phyloP scores from a whole-genome alignment of 1,140 invertebrate species.

The Drosophila ohnishii region DNA sequence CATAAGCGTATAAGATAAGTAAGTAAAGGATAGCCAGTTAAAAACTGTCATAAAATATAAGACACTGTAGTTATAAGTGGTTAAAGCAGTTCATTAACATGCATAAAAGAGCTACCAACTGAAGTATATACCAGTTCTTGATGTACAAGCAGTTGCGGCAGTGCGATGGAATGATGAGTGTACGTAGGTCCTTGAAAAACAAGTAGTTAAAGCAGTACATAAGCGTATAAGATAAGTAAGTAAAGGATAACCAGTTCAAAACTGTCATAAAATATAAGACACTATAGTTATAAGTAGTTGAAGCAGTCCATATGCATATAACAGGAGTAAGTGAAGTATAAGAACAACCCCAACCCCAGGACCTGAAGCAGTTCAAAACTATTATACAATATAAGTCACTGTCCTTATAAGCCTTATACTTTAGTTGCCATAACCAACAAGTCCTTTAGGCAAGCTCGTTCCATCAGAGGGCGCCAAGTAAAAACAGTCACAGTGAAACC shows the following conservation, averaged over 20 bases:
- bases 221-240: too few species aligned
- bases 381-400: not conserved
- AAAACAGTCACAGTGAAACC: not conserved
- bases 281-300: not conserved
- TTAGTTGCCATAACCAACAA: not conserved
- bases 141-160: too few species aligned
- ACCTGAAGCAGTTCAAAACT: not conserved
- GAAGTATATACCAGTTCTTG: too few species aligned
- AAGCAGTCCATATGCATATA: not conserved
- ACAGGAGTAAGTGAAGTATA: not conserved
- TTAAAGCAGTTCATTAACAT: too few species aligned
- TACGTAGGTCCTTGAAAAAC: not conserved
- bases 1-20: too few species aligned
- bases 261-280: not conserved
- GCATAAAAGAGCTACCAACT: too few species aligned
- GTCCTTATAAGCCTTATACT: not conserved
- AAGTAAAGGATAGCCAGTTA: too few species aligned
- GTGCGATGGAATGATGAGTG: too few species aligned
- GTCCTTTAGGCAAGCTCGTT: not conserved
- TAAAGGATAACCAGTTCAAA: not conserved
- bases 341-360: not conserved
- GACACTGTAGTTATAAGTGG: too few species aligned
- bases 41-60: too few species aligned
- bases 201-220: not conserved
- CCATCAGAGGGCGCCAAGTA: not conserved